These are phyloP conservation scores for Campoletis raptor DNA, from an alignment of 2,888 invertebrate species.

Conservation along the genomic window DNA sequence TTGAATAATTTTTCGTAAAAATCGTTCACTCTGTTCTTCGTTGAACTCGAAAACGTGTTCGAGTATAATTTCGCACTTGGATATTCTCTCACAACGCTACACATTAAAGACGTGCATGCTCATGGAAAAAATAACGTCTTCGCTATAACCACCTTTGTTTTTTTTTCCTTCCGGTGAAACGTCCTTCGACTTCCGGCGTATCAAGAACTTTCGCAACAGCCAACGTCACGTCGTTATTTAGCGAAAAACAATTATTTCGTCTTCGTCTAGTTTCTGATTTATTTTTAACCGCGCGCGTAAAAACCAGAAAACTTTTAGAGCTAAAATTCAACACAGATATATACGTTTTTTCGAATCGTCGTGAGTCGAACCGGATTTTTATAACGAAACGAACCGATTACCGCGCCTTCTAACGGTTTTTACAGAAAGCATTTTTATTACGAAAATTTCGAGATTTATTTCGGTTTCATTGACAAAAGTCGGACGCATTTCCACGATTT, in stretches of 20 bases:
- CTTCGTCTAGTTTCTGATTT: not conserved
- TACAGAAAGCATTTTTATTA: not conserved
- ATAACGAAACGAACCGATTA: not conserved
- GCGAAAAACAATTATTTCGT: not conserved
- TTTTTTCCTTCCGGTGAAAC: conserved; percentile 45
- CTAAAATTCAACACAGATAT: not conserved
- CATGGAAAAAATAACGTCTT: not conserved
- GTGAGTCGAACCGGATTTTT: not conserved
- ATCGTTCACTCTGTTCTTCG: not conserved
- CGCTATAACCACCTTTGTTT: conserved; percentile 1
- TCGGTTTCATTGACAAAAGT: conserved; percentile 17
- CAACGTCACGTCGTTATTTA: not conserved
- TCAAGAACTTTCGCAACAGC: not conserved
- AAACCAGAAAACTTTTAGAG: not conserved
- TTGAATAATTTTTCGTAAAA: not conserved
- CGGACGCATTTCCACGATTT: not conserved
- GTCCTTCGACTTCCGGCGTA: conserved; percentile 62
- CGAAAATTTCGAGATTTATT: not conserved
- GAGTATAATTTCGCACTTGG: conserved; percentile 3
- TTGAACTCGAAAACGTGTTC: not conserved
- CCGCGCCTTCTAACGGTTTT: conserved; percentile 1
- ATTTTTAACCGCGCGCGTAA: not conserved
- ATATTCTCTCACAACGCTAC: conserved; percentile 6
- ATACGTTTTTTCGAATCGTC: not conserved
- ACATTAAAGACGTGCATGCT: not conserved